phyloP scores from a whole-genome alignment of 2,888 invertebrate species.

The Lysandra coridon region DNA sequence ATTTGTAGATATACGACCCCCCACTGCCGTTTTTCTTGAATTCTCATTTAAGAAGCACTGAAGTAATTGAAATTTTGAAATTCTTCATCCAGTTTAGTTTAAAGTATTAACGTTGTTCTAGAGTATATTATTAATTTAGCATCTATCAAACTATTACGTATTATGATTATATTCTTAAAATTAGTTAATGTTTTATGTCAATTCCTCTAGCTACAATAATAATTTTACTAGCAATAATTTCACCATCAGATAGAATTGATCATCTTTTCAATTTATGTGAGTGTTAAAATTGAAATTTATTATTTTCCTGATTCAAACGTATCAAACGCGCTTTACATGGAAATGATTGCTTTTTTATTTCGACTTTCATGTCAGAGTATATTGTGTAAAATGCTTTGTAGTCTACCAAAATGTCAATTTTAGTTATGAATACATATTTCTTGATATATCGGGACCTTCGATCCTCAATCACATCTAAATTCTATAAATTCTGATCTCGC shows the following conservation, averaged over 20 bases:
- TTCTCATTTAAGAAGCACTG: not conserved
- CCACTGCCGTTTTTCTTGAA: conserved; percentile 30
- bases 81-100: not conserved
- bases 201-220: not conserved
- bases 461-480: conserved; percentile 30
- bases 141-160: not conserved
- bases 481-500: conserved; percentile 27
- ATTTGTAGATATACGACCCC: conserved; percentile 18
- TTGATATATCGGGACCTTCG: conserved; percentile 21
- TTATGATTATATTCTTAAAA: not conserved
- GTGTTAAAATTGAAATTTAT: not conserved
- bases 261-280: not conserved
- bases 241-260: not conserved
- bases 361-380: not conserved
- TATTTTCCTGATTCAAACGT: conserved; percentile 3
- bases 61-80: not conserved
- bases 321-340: not conserved
- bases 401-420: conserved; percentile 30
- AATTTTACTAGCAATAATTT: not conserved
- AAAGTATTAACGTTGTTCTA: not conserved
- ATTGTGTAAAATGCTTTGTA: conserved; percentile 21
- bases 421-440: conserved; percentile 32
- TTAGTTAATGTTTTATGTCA: not conserved
- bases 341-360: conserved; percentile 2
- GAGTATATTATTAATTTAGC: not conserved